phyloP scores from a whole-genome alignment of 1,140 invertebrate species.

The Zaprionus africanus region DNA sequence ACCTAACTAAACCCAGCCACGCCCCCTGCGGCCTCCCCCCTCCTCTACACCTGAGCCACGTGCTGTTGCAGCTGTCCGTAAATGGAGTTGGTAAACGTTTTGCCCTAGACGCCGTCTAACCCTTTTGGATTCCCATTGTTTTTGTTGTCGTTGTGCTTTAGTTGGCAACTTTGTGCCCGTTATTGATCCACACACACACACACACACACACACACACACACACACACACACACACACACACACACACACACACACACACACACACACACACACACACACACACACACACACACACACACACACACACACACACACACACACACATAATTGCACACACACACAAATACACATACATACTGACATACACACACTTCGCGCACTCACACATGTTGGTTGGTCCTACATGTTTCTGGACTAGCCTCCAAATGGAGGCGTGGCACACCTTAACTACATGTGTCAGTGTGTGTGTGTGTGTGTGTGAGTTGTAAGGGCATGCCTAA shows the following conservation, averaged over 20 bases:
- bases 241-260: conserved; percentile 23
- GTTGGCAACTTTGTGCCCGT: conserved; percentile 75
- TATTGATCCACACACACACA: conserved; percentile 67
- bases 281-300: too few relatives aligned
- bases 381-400: neutral
- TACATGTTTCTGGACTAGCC: conserved; percentile 29
- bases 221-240: neutral
- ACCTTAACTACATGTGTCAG: conserved; percentile 18
- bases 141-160: conserved; percentile 35
- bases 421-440: conserved; percentile 22
- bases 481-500: conserved; percentile 71
- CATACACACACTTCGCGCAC: neutral
- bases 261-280: too few relatives aligned
- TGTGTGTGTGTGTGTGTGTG: conserved; percentile 37
- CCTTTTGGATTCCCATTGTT: conserved; percentile 43
- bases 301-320: too few relatives aligned
- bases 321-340: too few relatives aligned
- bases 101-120: conserved; percentile 57
- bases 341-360: too few relatives aligned
- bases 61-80: conserved; percentile 13
- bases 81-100: conserved; percentile 59
- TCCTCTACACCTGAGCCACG: neutral
- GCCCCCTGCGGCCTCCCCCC: conserved; percentile 12
- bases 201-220: conserved; percentile 23
- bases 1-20: conserved; percentile 33